phyloP scores from a whole-genome alignment of 2,113 vertebrate genomes.

The chimpanzee (Pan troglodytes) region NHGRI_mPanTro3-v2.1_pri NC_072415.2:74527501-74528000 shows the following conservation, averaged over 20 bases:
- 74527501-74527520: neutral
- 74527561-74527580: neutral
- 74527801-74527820: neutral
- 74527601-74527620: neutral
- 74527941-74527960: no score
- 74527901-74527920: no score
- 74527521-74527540: neutral
- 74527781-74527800: neutral
- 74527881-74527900: no score
- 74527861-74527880: no score
- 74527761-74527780: neutral
- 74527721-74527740: neutral
- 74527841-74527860: neutral
- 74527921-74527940: no score
- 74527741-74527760: neutral
- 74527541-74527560: neutral
- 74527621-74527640: neutral
- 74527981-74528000: no score
- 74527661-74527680: neutral
- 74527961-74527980: no score
- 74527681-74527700: neutral
- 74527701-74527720: neutral
- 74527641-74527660: neutral
- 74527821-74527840: neutral
- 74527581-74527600: neutral